Conservation (phyloP, 2,797 vertebrate species). For the Pelobates cultripes region DNA sequence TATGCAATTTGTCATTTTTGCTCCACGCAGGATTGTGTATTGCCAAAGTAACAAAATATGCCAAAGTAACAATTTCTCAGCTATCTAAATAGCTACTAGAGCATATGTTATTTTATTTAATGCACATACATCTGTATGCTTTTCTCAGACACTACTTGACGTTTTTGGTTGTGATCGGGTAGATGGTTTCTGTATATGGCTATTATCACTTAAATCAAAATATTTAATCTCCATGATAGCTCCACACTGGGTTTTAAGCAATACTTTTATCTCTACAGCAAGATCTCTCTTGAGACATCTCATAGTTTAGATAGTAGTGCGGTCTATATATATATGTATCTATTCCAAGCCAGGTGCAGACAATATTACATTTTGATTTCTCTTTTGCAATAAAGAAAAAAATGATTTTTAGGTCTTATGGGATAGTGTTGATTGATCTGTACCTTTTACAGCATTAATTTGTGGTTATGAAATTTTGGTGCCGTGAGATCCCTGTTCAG, state of each 20-base stretch:
- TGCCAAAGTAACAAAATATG: too few species aligned
- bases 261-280: conserved; percentile 16
- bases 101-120: too few species aligned
- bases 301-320: conserved; percentile 18
- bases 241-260: not conserved
- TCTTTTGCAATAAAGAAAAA: conserved; percentile 53
- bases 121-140: not conserved
- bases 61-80: too few species aligned
- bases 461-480: conserved; percentile 55
- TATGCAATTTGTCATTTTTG: too few species aligned
- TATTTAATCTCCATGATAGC: conserved; percentile 3
- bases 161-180: not conserved
- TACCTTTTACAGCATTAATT: conserved; percentile 49
- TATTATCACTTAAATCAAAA: not conserved
- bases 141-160: not conserved
- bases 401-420: conserved; percentile 54
- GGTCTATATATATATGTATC: conserved; percentile 38
- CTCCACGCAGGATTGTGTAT: too few species aligned
- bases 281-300: conserved; percentile 15
- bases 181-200: not conserved
- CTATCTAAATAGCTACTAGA: too few species aligned
- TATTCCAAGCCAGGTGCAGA: conserved; percentile 46
- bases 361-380: conserved; percentile 56
- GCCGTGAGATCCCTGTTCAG: conserved; percentile 34
- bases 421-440: conserved; percentile 57